Evolutionary conservation across 2,888 invertebrate genomes (phyloP).

Genomic region (Drosophila lacicola): DNA sequence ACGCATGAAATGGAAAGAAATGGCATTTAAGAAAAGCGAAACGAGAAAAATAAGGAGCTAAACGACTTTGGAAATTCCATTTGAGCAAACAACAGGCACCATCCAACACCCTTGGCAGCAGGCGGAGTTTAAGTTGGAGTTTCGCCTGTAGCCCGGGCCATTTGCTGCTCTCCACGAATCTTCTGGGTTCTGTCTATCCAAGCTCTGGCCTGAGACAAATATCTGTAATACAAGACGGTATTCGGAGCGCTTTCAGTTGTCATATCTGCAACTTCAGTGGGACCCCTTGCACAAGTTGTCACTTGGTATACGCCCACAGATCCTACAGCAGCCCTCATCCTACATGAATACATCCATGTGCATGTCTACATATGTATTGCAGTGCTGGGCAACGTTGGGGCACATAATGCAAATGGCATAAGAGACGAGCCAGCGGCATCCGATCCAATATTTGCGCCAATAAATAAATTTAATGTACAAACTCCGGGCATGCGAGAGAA

Average conservation of each 20-base stretch:
- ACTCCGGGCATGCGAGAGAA: conserved; percentile 77
- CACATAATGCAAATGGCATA: conserved; percentile 68
- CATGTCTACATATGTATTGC: conserved; percentile 29
- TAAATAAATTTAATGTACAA: conserved; percentile 82
- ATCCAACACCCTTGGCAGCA: conserved; percentile 6
- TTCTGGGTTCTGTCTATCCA: conserved; percentile 14
- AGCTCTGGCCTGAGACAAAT: background rate
- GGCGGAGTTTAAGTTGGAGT: conserved; percentile 18
- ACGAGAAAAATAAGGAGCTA: conserved; percentile 79
- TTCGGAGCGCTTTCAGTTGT: conserved; percentile 18
- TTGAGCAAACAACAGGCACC: conserved; percentile 76
- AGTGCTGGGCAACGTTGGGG: conserved; percentile 28
- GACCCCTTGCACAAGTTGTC: conserved; percentile 44
- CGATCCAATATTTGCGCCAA: conserved; percentile 82
- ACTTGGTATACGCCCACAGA: conserved; percentile 29
- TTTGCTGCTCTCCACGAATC: conserved; percentile 35
- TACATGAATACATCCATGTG: conserved; percentile 18
- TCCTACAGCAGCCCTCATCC: conserved; percentile 12
- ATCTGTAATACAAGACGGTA: conserved; percentile 17
- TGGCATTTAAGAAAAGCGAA: conserved; percentile 80
- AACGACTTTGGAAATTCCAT: conserved; percentile 81
- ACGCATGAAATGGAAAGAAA: conserved; percentile 76
- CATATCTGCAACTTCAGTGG: conserved; percentile 24
- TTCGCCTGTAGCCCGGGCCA: conserved; percentile 12
- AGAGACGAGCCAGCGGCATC: conserved; percentile 63